These are phyloP conservation scores for Apeltes quadracus DNA, from an alignment of 2,113 vertebrate species.

Conservation along the genomic window DNA sequence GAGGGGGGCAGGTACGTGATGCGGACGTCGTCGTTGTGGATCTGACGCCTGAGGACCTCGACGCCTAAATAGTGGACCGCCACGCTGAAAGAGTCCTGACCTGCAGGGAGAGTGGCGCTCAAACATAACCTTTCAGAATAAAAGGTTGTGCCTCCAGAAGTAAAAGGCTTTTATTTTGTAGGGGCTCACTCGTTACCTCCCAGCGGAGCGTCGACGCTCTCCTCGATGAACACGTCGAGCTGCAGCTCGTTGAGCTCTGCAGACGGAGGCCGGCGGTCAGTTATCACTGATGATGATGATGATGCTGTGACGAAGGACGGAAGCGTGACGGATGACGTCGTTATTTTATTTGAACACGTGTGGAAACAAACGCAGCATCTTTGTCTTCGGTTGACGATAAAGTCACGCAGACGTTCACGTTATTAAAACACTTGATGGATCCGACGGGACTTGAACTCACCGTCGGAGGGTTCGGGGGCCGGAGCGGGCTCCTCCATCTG, in stretches of 20 bases:
- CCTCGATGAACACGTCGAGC: constrained; percentile 78
- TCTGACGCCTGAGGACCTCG: constrained; percentile 65
- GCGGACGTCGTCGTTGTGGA: constrained; percentile 72
- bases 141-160: not conserved
- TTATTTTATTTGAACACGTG: too few relatives aligned
- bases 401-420: too few relatives aligned
- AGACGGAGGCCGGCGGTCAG: constrained; percentile 1
- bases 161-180: not conserved
- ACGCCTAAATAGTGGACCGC: constrained; percentile 80
- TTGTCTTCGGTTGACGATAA: too few relatives aligned
- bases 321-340: too few relatives aligned
- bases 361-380: too few relatives aligned
- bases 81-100: constrained; percentile 78
- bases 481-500: constrained; percentile 27
- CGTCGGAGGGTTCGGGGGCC: constrained; percentile 14
- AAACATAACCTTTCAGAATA: constrained; percentile 12
- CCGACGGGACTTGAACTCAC: constrained; percentile 49
- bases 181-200: constrained; percentile 42
- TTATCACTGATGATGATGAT: too few relatives aligned
- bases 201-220: constrained; percentile 34
- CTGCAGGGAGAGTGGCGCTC: constrained; percentile 43
- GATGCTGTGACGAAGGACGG: too few relatives aligned
- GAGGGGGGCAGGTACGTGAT: constrained; percentile 66
- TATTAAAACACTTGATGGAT: too few relatives aligned
- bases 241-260: constrained; percentile 74